Evolutionary conservation across 2,797 vertebrate species (phyloP).

Genomic region (Gymnoscopelus microlampas): DNA sequence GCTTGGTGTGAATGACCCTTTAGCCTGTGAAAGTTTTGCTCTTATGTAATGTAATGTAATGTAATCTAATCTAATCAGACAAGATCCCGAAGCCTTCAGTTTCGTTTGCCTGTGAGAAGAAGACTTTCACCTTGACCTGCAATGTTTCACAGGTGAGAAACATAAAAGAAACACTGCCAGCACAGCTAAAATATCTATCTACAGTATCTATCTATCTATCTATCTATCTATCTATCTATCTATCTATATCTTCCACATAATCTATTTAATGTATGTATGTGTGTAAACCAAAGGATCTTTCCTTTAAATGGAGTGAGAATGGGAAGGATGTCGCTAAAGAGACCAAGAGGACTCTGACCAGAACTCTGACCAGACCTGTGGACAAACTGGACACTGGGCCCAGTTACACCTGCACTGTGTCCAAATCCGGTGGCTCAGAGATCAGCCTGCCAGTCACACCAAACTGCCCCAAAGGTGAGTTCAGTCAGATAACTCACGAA

Average conservation of each 20-base stretch:
- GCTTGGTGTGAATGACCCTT: too few relatives aligned
- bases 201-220: neutral
- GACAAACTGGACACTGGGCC: accelerated
- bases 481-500: too few relatives aligned
- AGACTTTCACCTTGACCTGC: slow-evolving; percentile 13
- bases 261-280: neutral
- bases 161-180: neutral
- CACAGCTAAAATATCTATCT: neutral
- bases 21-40: neutral
- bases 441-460: accelerated
- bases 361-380: accelerated
- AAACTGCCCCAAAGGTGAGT: accelerated
- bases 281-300: accelerated
- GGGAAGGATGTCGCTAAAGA: accelerated
- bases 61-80: slow-evolving; percentile 10
- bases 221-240: neutral
- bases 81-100: neutral
- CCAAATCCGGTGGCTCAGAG: accelerated
- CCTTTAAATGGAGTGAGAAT: neutral
- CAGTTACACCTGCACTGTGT: slow-evolving; percentile 24
- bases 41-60: neutral
- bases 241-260: neutral
- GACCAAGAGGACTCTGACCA: accelerated
- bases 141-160: neutral
- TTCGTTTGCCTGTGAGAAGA: accelerated